These are phyloP conservation scores for Smutsia gigantea DNA, from an alignment of 2,797 vertebrate species.

Conservation along the genomic window DNA sequence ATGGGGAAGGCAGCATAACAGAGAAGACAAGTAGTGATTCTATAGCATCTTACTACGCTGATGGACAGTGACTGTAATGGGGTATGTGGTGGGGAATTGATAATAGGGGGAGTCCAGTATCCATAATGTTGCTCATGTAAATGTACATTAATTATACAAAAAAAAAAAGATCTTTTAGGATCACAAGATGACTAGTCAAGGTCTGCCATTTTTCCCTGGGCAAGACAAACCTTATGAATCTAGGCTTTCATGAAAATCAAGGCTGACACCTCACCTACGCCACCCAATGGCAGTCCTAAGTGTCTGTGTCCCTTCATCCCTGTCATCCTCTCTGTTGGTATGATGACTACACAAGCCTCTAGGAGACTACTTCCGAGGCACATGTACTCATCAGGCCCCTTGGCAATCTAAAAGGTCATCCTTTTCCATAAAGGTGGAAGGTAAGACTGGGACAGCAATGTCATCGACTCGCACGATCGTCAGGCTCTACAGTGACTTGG, in stretches of 20 bases:
- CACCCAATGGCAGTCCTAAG: background rate
- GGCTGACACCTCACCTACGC: background rate
- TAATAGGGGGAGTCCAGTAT: too few species aligned
- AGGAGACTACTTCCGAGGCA: background rate
- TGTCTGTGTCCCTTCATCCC: background rate
- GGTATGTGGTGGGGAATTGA: too few species aligned
- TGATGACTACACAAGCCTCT: background rate
- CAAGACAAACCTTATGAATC: background rate
- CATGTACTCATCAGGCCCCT: background rate
- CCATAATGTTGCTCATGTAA: too few species aligned
- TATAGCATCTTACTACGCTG: too few species aligned
- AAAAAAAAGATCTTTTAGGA: conserved; percentile 12
- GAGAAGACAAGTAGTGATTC: too few species aligned
- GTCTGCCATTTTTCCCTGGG: background rate
- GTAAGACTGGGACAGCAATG: background rate
- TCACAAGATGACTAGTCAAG: background rate
- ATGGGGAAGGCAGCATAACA: too few species aligned
- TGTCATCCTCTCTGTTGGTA: background rate
- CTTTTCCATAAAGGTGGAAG: background rate
- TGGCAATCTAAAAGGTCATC: background rate
- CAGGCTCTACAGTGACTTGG: too few species aligned
- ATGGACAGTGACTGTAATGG: too few species aligned
- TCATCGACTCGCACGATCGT: fast-evolving
- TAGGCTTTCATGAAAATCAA: background rate
- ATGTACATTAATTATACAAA: too few species aligned